These are phyloP conservation scores for Rhagonycha fulva DNA, from an alignment of 2,888 invertebrate species.

Conservation along the genomic window DNA sequence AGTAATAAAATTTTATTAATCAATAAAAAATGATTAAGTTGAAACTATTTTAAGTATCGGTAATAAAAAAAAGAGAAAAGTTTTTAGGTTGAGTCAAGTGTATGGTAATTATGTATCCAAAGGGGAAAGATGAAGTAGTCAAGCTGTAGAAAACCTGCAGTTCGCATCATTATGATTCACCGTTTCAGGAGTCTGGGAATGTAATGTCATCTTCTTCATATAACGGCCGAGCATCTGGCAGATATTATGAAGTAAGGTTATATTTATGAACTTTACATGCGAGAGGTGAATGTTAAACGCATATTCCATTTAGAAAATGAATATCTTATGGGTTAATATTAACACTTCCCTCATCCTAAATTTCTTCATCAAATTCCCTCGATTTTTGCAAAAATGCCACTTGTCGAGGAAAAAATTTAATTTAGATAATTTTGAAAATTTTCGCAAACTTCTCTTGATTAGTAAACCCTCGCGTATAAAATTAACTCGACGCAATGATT, in stretches of 20 bases:
- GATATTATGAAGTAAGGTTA: slow-evolving; percentile 47
- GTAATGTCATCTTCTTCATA: slow-evolving; percentile 46
- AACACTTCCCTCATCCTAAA: slow-evolving; percentile 26
- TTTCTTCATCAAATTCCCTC: slow-evolving; percentile 20
- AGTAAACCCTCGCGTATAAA: slow-evolving; percentile 13
- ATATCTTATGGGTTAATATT: slow-evolving; percentile 25
- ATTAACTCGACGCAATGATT: slow-evolving; percentile 25
- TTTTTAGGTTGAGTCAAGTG: background rate
- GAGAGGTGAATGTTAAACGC: slow-evolving; percentile 52
- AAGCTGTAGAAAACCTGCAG: slow-evolving; percentile 35
- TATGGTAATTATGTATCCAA: slow-evolving; percentile 7
- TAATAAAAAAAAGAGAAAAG: background rate
- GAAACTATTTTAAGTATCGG: background rate
- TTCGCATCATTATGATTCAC: slow-evolving; percentile 44
- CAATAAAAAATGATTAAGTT: background rate
- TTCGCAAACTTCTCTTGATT: slow-evolving; percentile 19
- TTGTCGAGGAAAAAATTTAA: background rate
- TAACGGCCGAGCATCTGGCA: slow-evolving; percentile 48
- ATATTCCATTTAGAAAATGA: slow-evolving; percentile 33
- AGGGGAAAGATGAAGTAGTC: slow-evolving; percentile 8
- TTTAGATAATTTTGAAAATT: background rate
- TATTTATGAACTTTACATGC: slow-evolving; percentile 48
- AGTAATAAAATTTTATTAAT: background rate
- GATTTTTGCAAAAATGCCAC: slow-evolving; percentile 6
- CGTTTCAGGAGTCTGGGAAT: slow-evolving; percentile 47